A percentile compares a stretch with the other conserved stretches of the same genome.
phyloP scores from a whole-genome alignment of 2,888 invertebrate genomes.

The Crioceris asparagi region DNA sequence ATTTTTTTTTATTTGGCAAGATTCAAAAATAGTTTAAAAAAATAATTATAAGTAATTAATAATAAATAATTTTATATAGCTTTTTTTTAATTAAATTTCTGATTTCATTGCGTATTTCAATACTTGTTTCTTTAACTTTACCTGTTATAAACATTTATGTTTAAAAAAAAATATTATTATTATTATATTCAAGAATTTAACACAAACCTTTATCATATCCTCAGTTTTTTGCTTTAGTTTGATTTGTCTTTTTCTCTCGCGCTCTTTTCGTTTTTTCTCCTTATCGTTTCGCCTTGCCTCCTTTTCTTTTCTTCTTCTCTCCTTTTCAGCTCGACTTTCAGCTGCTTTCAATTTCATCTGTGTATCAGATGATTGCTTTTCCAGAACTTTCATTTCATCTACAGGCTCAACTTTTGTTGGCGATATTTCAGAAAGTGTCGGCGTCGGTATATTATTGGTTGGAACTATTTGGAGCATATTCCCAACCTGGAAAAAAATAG shows the following conservation, averaged over 20 bases:
- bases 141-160: too few species aligned
- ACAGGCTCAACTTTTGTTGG: conserved; percentile 7
- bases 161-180: too few species aligned
- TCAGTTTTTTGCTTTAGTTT: conserved; percentile 35
- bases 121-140: too few species aligned
- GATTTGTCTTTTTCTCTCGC: conserved; percentile 32
- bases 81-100: too few species aligned
- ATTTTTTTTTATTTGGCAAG: too few species aligned
- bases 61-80: too few species aligned
- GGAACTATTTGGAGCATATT: conserved; percentile 51
- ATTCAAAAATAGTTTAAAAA: too few species aligned
- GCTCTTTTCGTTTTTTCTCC: conserved; percentile 33
- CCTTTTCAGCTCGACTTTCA: conserved; percentile 33
- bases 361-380: conserved; percentile 27
- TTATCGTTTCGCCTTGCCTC: conserved; percentile 34
- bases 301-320: conserved; percentile 32
- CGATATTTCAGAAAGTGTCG: conserved; percentile 6
- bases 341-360: conserved; percentile 29
- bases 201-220: conserved; percentile 36
- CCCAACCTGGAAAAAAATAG: conserved; percentile 38
- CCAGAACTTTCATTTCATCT: conserved; percentile 8
- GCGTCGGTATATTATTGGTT: conserved; percentile 32
- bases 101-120: too few species aligned
- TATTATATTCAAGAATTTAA: too few species aligned
- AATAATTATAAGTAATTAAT: too few species aligned